Base-by-base conservation (phyloP, 1,140 invertebrate species). In the Bombus superbus region DNA sequence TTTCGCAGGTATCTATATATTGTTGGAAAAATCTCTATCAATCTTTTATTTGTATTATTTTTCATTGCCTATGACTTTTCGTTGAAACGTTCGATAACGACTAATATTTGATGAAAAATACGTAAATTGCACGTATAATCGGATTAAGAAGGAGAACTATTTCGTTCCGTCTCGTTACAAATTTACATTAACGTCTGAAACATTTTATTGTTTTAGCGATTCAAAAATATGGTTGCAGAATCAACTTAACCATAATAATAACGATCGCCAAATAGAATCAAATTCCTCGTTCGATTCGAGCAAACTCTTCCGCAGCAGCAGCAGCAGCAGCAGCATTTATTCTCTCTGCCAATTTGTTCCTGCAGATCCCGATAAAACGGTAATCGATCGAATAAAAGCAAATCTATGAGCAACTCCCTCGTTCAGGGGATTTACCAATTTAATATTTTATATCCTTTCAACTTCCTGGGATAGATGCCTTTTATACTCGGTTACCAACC, bases 381-480 rank as follows among this genome's bases (percentile, higher is more conserved):
- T 88, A 80, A 79, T 89, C 85, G 74, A 53, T 68, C 66, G 42
- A 88, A 88, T 79, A 82, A 86, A 77, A 83, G 47, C 32, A 47
- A 47, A 83, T 82, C 83, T 79, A 69, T n/a, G 74, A 40, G 40
- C 28, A 38, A 68, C 35, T 53, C 73, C 35, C 38, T 57, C 47
- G 44, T 83, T 44, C 82, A 64, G 53, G 10, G 53, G 78, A 73
- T 88, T 78, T 66, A 64, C 62, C 81, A 79, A 89, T 86, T 89
- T 89, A 89, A 89, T 89, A 89, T 86, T 72, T 62, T 89, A 81
- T 86, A 83, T 89, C 81, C 80, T 69, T 86, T 77, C 79, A 85
- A 86, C 64, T 86, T 74, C 53, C 66, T 77, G 40, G 82, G 78
- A 91, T 89, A 81, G 86, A 90, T 91, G 85, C 76, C 85, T 86